Evolutionary conservation across 2,797 vertebrate genomes (phyloP).

Genomic region (Sternarchorhynchus goeldii): DNA sequence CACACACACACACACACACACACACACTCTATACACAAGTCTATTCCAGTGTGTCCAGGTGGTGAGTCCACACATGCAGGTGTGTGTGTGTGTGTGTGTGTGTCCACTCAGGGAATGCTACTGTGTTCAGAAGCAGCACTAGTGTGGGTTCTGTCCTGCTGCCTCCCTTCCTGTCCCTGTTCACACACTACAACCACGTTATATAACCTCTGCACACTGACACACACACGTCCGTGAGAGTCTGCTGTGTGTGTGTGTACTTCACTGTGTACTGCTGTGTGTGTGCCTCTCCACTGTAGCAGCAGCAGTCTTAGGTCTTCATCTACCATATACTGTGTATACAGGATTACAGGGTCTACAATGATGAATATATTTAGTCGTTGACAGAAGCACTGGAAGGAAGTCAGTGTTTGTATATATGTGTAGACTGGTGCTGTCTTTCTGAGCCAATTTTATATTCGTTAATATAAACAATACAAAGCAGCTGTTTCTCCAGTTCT

Average conservation of each 20-base stretch:
- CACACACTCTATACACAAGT: too few relatives aligned
- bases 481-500: not conserved
- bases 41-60: not conserved
- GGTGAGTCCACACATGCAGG: not conserved
- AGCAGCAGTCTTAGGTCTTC: too few relatives aligned
- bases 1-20: too few relatives aligned
- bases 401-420: too few relatives aligned
- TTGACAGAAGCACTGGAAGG: too few relatives aligned
- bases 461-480: not conserved
- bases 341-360: too few relatives aligned
- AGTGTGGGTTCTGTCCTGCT: too few relatives aligned
- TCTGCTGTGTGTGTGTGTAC: slow-evolving; percentile 20
- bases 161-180: not conserved
- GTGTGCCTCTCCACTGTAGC: slow-evolving; percentile 38
- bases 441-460: not conserved
- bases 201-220: slow-evolving; percentile 32
- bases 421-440: too few relatives aligned
- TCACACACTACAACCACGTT: slow-evolving; percentile 30
- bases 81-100: slow-evolving; percentile 34
- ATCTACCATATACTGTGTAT: too few relatives aligned
- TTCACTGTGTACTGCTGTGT: too few relatives aligned
- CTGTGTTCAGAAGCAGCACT: too few relatives aligned
- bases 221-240: not conserved
- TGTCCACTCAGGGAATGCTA: not conserved
- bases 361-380: too few relatives aligned